Conservation (phyloP, 2,113 vertebrate species). For the Erythrocercus mccallii region DNA sequence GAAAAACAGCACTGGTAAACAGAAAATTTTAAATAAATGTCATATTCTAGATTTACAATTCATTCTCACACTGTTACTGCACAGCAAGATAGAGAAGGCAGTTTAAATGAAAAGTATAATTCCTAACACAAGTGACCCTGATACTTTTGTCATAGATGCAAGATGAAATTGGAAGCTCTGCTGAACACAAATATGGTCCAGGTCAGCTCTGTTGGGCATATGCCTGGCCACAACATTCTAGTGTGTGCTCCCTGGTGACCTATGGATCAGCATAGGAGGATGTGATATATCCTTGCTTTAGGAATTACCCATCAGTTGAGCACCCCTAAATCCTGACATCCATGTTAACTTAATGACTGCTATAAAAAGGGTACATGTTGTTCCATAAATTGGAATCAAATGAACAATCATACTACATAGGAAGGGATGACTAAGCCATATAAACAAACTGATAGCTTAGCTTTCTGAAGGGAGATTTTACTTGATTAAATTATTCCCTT, state of each 20-base stretch:
- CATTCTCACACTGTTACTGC: background rate
- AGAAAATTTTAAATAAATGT: background rate
- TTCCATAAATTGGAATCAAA: conserved; percentile 33
- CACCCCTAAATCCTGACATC: background rate
- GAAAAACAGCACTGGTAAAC: background rate
- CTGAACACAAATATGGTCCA: background rate
- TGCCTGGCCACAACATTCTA: background rate
- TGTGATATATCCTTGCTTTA: background rate
- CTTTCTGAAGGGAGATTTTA: background rate
- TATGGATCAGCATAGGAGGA: background rate
- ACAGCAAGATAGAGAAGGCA: background rate
- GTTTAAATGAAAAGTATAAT: background rate
- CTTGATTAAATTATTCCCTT: background rate
- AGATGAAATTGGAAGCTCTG: conserved; percentile 7
- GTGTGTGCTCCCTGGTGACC: background rate
- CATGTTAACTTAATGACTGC: conserved; percentile 13
- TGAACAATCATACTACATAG: conserved; percentile 32
- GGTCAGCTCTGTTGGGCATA: background rate
- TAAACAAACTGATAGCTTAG: background rate
- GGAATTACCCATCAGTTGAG: background rate
- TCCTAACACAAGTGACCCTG: background rate
- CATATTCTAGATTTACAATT: background rate
- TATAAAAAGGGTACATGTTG: background rate
- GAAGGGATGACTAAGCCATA: conserved; percentile 22
- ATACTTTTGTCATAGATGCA: background rate